These are phyloP conservation scores for Leptodactylus fallax DNA, from an alignment of 2,797 vertebrate genomes.

Conservation along the genomic window DNA sequence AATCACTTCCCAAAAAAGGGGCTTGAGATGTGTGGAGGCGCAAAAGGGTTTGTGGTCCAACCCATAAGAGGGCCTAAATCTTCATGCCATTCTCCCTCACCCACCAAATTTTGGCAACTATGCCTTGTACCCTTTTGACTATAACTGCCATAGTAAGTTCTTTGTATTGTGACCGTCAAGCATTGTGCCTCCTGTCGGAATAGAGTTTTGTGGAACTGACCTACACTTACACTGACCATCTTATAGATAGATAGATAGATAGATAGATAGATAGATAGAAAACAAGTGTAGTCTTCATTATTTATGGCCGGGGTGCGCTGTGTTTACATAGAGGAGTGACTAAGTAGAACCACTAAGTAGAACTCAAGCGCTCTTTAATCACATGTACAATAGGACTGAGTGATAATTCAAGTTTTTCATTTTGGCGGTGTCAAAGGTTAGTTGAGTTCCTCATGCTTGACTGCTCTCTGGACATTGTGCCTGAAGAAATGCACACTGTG, in stretches of 20 bases:
- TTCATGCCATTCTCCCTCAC: no score
- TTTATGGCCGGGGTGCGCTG: not conserved
- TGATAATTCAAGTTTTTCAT: slow-evolving; percentile 57
- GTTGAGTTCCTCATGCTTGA: slow-evolving; percentile 45
- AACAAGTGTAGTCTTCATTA: not conserved
- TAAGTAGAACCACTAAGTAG: slow-evolving; percentile 15
- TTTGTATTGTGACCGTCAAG: no score
- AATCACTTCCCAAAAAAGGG: no score
- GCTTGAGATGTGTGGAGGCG: no score
- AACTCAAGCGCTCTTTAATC: slow-evolving; percentile 40
- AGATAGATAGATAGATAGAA: not conserved
- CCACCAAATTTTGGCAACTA: no score
- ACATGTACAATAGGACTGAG: slow-evolving; percentile 27
- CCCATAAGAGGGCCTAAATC: no score
- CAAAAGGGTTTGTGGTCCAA: no score
- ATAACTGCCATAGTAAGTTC: no score
- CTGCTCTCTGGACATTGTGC: slow-evolving; percentile 47
- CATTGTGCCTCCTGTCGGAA: no score
- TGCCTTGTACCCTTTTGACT: no score
- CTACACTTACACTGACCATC: no score
- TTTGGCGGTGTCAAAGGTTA: slow-evolving; percentile 50
- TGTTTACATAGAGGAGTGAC: slow-evolving; percentile 35
- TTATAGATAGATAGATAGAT: slow-evolving; percentile 14
- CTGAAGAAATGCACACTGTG: slow-evolving; percentile 38
- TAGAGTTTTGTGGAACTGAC: no score